Percentiles rank a stretch among this genome's conserved stretches.
These are phyloP conservation scores for Sebastes elongatus DNA, from an alignment of 2,797 vertebrate species.

Conservation along the genomic window DNA sequence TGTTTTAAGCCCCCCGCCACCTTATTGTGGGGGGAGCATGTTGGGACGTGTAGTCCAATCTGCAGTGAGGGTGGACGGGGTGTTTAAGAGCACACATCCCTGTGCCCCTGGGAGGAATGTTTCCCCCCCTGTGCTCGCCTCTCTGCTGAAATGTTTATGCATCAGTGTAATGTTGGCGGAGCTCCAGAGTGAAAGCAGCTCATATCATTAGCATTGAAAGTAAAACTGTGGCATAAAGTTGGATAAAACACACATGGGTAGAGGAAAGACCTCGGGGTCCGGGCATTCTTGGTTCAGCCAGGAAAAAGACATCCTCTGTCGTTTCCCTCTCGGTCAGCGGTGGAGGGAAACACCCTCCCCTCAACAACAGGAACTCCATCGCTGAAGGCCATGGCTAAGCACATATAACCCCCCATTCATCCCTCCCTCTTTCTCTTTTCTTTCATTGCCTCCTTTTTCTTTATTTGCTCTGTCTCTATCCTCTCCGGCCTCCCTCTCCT, in stretches of 20 bases:
- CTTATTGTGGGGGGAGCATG: slow-evolving; percentile 62
- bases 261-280: slow-evolving; percentile 54
- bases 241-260: slow-evolving; percentile 2
- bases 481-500: background rate
- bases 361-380: slow-evolving; percentile 78
- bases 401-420: slow-evolving; percentile 6
- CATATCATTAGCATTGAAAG: background rate
- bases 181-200: background rate
- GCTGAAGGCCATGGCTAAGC: slow-evolving; percentile 65
- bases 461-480: slow-evolving; percentile 44
- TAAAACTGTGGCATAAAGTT: background rate
- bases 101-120: slow-evolving; percentile 41
- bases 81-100: slow-evolving; percentile 30
- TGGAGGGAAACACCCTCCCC: slow-evolving; percentile 72
- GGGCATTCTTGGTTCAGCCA: slow-evolving; percentile 70
- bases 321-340: slow-evolving; percentile 62
- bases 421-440: slow-evolving; percentile 8
- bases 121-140: background rate
- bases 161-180: background rate
- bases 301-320: slow-evolving; percentile 80
- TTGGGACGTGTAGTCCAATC: slow-evolving; percentile 78
- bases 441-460: slow-evolving; percentile 56
- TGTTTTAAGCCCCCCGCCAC: slow-evolving; percentile 52
- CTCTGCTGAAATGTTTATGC: slow-evolving; percentile 25
- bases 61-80: background rate